Evolutionary conservation across 2,113 vertebrate species (phyloP).

Genomic region (Sylvilagus bachmani): DNA sequence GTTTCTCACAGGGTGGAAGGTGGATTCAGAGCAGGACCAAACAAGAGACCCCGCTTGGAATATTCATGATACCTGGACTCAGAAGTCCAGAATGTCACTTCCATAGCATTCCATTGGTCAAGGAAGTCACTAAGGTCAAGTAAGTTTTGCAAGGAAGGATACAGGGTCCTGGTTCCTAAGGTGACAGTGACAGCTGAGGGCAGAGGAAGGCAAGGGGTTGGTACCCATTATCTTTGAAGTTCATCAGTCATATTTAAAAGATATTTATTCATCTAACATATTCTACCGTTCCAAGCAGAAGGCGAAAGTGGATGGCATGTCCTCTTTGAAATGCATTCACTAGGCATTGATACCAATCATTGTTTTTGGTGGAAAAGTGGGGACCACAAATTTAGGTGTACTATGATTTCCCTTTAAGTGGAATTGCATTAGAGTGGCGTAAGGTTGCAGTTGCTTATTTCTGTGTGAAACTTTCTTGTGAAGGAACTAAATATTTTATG

Average conservation of each 20-base stretch:
- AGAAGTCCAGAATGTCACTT: not conserved
- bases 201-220: not conserved
- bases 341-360: not conserved
- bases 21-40: not conserved
- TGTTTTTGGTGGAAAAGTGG: not conserved
- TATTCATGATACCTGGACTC: not conserved
- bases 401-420: slow-evolving; percentile 24
- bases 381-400: not conserved
- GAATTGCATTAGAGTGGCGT: not conserved
- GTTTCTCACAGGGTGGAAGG: not conserved
- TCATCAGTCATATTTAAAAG: not conserved
- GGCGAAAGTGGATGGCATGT: not conserved
- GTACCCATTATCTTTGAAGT: not conserved
- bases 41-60: not conserved
- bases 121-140: not conserved
- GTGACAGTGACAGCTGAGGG: not conserved
- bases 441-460: not conserved
- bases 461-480: not conserved
- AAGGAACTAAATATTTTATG: not conserved
- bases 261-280: not conserved
- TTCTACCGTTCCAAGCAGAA: not conserved
- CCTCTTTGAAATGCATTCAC: not conserved
- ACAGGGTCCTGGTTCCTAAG: not conserved
- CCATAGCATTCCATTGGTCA: not conserved
- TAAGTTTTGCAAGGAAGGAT: not conserved